Base-by-base conservation (phyloP, 1,140 invertebrate genomes). In the Ips typographus region DNA sequence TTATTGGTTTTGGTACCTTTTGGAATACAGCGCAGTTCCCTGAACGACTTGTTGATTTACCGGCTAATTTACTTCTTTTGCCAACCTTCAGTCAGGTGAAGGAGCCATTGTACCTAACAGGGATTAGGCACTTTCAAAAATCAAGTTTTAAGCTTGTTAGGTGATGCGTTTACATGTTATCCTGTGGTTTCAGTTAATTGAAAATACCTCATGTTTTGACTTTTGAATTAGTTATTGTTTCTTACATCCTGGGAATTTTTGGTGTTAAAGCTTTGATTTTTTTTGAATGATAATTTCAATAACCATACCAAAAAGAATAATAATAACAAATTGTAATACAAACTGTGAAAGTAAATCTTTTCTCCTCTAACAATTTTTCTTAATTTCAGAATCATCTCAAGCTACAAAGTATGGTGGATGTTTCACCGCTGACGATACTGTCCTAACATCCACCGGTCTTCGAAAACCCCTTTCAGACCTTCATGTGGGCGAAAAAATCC, bases 321-420 rank as follows among this genome's bases (percentile, higher is more conserved):
- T n/a, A n/a, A n/a, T n/a, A n/a, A n/a, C n/a, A n/a, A n/a, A n/a
- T n/a, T n/a, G n/a, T n/a, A n/a, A n/a, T n/a, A n/a, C n/a, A n/a
- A n/a, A 22, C 22, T 22, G 22, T 22, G 22, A 22, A 22, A 22
- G 22, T 22, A 22, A 22, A 22, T 22, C 22, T 22, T 22, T 22
- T 22, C 22, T 22, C 22, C 22, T 22, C 22, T 22, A 59, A 40
- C 8, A 7, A 42, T 8, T 40, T 40, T 59, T 67, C 43, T 65
- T 68, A 57, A 53, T 90, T 90, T 4, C 89, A 98, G 95, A 98
- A 85, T 95, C 94, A 8, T 94, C 94, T n/a, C 90, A 90, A 70
- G 88, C 89, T 1, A 88, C 85, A n/a, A 90, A 90, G 75, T 87
- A 88, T 7, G 91, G 90, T 39, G 93, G 94, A 4, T 96, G 94